Conservation (phyloP, 92 coral and sea anemone species). For the Scolanthus callimorphus region DNA sequence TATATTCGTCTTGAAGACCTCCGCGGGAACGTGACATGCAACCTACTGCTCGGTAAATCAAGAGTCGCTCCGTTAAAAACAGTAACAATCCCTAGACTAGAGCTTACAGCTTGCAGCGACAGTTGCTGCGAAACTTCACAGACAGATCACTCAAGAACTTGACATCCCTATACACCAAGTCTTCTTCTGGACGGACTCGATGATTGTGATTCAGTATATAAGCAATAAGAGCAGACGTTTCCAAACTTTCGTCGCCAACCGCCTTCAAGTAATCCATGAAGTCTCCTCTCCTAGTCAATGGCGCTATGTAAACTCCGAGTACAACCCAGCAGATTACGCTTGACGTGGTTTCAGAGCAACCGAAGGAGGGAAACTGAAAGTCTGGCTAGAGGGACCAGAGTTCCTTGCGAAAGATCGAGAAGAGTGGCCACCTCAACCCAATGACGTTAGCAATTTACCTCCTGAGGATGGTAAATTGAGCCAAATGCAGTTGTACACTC, state of each 20-base stretch:
- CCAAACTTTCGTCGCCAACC: constrained; percentile 31
- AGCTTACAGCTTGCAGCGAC: constrained; percentile 18
- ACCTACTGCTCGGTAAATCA: constrained; percentile 18
- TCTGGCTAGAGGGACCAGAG: neutral
- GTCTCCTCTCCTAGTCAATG: constrained; percentile 10
- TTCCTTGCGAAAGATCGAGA: neutral
- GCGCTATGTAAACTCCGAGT: neutral
- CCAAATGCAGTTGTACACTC: neutral
- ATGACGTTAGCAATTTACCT: neutral
- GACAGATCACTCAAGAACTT: constrained; percentile 3
- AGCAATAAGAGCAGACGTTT: constrained; percentile 10
- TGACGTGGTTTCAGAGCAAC: neutral
- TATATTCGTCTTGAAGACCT: constrained; percentile 19
- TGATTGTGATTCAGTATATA: constrained; percentile 15
- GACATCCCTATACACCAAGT: constrained; percentile 4
- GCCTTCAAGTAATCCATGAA: constrained; percentile 7
- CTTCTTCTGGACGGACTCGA: constrained; percentile 2
- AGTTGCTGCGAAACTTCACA: constrained; percentile 10
- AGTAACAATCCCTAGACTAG: constrained; percentile 27
- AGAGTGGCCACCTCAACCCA: constrained; percentile 7
- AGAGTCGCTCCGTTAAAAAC: constrained; percentile 30
- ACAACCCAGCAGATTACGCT: neutral
- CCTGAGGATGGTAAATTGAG: neutral
- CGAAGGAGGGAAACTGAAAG: neutral
- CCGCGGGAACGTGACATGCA: constrained; percentile 5